Evolutionary conservation across 2,113 vertebrate genomes (phyloP), one percentile per base, ranked within the genome.

Genomic region (Antennarius striatus): DNA sequence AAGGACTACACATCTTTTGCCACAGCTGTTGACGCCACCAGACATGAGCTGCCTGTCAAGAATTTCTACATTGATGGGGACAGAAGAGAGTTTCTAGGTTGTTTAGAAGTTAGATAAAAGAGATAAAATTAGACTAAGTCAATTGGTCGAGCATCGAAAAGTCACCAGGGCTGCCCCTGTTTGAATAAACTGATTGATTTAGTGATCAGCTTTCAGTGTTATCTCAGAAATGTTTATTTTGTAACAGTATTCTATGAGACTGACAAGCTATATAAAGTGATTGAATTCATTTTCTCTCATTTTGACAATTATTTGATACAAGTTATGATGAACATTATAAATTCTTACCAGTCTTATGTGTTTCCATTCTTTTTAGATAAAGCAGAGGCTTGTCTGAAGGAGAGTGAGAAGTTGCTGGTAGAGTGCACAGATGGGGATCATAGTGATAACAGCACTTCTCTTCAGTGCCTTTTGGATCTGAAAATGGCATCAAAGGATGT

Each of bases 1-100:
- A 80, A 93, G 3, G 87, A 93, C 0, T 99, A 98, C 73, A 92
- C 79, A 71, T 76, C 43, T 4, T 94, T 99, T 32, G 95, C 94
- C 5, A 73, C 58, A 0, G 91, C 95, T 4, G 60, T 98, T 71
- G 95, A 98, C 75, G 83, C 90, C 46, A 95, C 93, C 0, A 86
- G 93, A 15, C 96, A 98, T 0, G 90, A 95, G 62, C 88, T 99
- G 7, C 94, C 95, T 0, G 68, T 94, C 17, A 93, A 91, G 61
- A 91, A 94, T 10, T 85, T 97, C 74, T 90, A 96, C 80, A 69
- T 95, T 67, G 87, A 88, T 0, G 92, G 88, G 3, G 91, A 94
- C 3, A 61, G 69, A 11, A 67, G 48, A 22, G 73, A 84, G 29
- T 95, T 93, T 66, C 77, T 99, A 70, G 95, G 97, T 98, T 57